Evolutionary conservation across 2,888 invertebrate genomes (phyloP), one percentile per base, ranked within the genome.

Genomic region (Schizaphis graminum): DNA sequence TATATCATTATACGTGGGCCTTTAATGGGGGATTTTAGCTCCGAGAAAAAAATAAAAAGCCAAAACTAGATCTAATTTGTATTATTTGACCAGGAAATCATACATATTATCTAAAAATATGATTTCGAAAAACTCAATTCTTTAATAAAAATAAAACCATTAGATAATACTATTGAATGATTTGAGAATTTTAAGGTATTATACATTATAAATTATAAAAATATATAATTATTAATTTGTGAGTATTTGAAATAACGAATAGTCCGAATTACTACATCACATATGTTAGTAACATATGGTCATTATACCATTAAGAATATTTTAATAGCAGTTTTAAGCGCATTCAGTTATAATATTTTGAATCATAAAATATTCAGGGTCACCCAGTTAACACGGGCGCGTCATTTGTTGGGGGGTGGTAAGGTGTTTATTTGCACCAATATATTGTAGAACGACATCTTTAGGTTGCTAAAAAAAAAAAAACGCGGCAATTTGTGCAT

Each of bases 1-100:
- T 85, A 84, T 89, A 85, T 89, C 57, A 57, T 93, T 85, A 85
- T 57, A 89, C 57, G 41, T 88, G 41, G 53, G 53, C 88, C 44
- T 88, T 88, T 88, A 90, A 67, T 88, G 28, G 61, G n/a, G 16
- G 41, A 41, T 77, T 61, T 84, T 86, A 53, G 87, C 41, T 67
- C 21, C 5, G 1, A 41, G 24, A 35, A 92, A 85, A 85, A 92
- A 49, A 92, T 47, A 86, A 47, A 87, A 91, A 16, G 21, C 28
- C 47, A 47, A 26, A 57, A 47, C 3, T 89, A 89, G 57, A 89
- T 49, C 41, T 57, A 61, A 57, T 89, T 35, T n/a, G 16, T 21
- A 28, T 56, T 56, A n/a, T 47, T 86, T 1, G 57, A 35, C 4
- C 61, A n/a, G 16, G 4, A 3, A 84, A 41, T 26, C 35, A 13